phyloP scores from a whole-genome alignment of 2,797 vertebrate genomes.

The Melanogrammus aeglefinus region DNA sequence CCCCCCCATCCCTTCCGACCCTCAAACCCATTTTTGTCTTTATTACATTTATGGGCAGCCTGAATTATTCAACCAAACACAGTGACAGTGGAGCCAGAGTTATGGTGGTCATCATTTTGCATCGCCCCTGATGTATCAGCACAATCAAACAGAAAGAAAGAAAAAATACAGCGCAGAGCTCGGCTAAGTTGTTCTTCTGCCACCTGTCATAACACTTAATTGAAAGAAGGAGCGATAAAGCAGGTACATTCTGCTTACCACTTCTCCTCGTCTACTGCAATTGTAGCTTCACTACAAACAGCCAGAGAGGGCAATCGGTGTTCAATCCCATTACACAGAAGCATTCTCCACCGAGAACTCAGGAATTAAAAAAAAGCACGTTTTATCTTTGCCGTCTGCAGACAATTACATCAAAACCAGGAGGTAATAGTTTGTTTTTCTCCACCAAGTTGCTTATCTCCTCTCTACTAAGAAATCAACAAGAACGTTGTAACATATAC shows the following conservation, averaged over 20 bases:
- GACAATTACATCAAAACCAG: background rate
- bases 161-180: background rate
- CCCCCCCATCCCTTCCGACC: slow-evolving; percentile 29
- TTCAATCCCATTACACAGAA: background rate
- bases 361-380: background rate
- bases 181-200: slow-evolving; percentile 13
- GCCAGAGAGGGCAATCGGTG: background rate
- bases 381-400: background rate
- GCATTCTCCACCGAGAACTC: background rate
- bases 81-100: slow-evolving; percentile 55
- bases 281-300: background rate
- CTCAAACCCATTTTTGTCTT: background rate
- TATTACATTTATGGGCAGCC: slow-evolving; percentile 57
- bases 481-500: background rate
- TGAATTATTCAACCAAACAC: slow-evolving; percentile 69
- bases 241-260: background rate
- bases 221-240: background rate
- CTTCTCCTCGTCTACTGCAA: background rate
- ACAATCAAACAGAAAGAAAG: slow-evolving; percentile 55
- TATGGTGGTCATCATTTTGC: slow-evolving; percentile 58
- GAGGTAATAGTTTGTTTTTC: background rate
- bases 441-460: background rate
- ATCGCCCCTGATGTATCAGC: slow-evolving; percentile 62
- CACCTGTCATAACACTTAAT: slow-evolving; percentile 52
- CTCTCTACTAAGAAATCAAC: background rate